Base-by-base conservation (phyloP, 2,113 vertebrate species). In the Orycteropus afer region DNA sequence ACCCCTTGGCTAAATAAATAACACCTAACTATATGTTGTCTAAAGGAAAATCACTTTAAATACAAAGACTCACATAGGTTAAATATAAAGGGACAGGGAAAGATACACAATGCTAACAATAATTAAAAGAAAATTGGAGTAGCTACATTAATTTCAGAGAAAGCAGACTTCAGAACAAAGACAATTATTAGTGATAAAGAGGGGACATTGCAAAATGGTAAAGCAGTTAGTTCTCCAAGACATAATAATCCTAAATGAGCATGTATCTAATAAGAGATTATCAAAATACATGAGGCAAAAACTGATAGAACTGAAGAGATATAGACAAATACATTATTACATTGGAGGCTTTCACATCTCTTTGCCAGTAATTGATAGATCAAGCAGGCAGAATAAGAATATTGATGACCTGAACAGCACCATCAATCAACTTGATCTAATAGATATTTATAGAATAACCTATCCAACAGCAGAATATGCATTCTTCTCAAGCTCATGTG, bases 391-490 rank as follows among this genome's bases (percentile, higher is more conserved):
- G 69, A 89, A 93, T 73, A 63, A 61, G 59, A 18, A 12, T 74
- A 67, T 53, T 32, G 55, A 78, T 89, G n/a, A 15, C 37, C 17
- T 71, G 45, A 86, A 42, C 0, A 63, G n/a, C 25, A 81, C 10
- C 47, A 86, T 95, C 74, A 82, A 53, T 95, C 87, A 86, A 17
- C 59, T 79, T 76, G 55, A 71, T 86, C 85, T 86, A 86, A 94
- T 79, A 91, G 65, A 59, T 55, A 53, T 42, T 81, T 94, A 65
- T 88, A 79, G 53, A 89, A 78, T 37, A 67, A 74, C 86, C 37
- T 18, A 86, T 13, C 34, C 47, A 84, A 47, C 9, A 53, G 7
- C 29, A 93, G 45, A 93, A 86, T 93, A 53, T 42, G 51, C 5
- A 34, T 51, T 85, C 42, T 55, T 86, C 49, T 69, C 51, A 82